phyloP scores from a whole-genome alignment of 2,113 vertebrate species.

The Amphiprion percula region DNA sequence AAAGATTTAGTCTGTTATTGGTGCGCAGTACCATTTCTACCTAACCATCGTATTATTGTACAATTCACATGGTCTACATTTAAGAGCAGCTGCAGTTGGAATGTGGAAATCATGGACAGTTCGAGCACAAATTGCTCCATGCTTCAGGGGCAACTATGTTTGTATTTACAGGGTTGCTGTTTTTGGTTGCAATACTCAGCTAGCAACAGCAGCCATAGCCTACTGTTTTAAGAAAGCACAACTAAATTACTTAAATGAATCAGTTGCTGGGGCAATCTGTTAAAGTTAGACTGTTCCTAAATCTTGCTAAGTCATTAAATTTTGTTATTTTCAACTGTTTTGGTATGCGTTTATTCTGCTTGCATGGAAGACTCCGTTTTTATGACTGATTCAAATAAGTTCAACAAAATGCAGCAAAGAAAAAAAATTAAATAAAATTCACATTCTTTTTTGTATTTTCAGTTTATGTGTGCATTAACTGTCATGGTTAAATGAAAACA shows the following conservation, averaged over 20 bases:
- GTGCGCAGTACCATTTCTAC: constrained; percentile 5
- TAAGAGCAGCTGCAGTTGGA: background rate
- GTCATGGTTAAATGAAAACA: too few species aligned
- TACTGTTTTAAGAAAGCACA: constrained; percentile 40
- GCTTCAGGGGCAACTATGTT: constrained; percentile 8
- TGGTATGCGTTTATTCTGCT: constrained; percentile 11
- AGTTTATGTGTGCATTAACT: too few species aligned
- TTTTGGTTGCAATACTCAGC: background rate
- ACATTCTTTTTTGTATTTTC: too few species aligned
- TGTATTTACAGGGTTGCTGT: background rate
- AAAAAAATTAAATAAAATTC: too few species aligned
- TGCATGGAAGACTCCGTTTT: too few species aligned
- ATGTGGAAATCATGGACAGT: background rate
- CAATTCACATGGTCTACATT: background rate
- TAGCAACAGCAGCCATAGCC: background rate
- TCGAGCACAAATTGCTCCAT: background rate
- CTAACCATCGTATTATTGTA: background rate
- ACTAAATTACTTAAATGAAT: constrained; percentile 4
- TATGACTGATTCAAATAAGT: too few species aligned
- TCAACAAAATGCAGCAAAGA: too few species aligned
- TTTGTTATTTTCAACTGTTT: constrained; percentile 30
- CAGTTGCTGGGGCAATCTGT: constrained; percentile 7
- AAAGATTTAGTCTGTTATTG: background rate
- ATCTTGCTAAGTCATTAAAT: constrained; percentile 33
- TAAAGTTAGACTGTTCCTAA: constrained; percentile 16